Conservation (phyloP, 1,140 invertebrate genomes). For the Lutraria rhynchaena region DNA sequence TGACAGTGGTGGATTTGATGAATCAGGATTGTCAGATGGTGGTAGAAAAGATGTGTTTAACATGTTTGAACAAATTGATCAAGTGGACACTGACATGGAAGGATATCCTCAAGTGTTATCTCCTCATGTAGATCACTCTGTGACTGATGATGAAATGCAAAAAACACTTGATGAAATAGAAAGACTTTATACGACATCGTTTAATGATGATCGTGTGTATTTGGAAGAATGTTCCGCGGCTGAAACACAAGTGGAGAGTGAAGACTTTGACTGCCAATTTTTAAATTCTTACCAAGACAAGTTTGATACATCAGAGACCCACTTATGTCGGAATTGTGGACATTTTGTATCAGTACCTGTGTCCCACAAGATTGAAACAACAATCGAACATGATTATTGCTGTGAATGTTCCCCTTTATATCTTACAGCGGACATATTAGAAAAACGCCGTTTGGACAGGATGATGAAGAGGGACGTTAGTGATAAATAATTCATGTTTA, state of each 20-base stretch:
- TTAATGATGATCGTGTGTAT: neutral
- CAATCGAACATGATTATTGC: slow-evolving; percentile 46
- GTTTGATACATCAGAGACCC: slow-evolving; percentile 9
- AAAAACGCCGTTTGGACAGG: slow-evolving; percentile 6
- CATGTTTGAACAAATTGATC: slow-evolving; percentile 45
- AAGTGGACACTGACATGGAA: neutral
- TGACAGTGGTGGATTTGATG: neutral
- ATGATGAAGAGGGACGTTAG: neutral
- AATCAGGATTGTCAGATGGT: neutral
- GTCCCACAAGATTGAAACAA: too few species aligned
- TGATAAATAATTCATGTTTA: too few species aligned
- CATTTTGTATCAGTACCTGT: slow-evolving; percentile 16
- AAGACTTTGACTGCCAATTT: slow-evolving; percentile 13
- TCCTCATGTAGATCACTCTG: neutral
- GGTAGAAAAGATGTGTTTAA: slow-evolving; percentile 14
- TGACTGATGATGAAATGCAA: slow-evolving; percentile 9
- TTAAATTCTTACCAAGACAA: slow-evolving; percentile 19
- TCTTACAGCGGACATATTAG: slow-evolving; percentile 35
- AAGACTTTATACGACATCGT: slow-evolving; percentile 19
- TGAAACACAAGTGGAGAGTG: neutral
- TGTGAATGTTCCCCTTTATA: slow-evolving; percentile 31
- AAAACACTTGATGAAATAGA: slow-evolving; percentile 38
- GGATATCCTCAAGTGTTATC: too few species aligned
- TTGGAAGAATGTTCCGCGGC: neutral
- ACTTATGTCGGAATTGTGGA: slow-evolving; percentile 42